Base-by-base conservation (phyloP, 2,113 vertebrate species). In the Laterallus jamaicensis region DNA sequence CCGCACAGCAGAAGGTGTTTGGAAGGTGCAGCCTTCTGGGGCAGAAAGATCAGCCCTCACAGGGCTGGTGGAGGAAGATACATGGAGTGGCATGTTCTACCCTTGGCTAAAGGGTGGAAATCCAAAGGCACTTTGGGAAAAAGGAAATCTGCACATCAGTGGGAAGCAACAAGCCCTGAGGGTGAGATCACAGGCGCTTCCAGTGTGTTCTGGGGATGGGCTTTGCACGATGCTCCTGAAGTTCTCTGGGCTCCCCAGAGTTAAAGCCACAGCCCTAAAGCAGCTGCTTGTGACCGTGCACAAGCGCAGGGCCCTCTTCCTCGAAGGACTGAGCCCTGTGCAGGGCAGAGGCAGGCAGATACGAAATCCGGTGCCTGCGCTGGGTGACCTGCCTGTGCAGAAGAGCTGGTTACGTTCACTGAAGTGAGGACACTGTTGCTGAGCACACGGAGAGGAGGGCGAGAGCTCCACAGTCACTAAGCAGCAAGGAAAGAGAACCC, bases 21-120 rank as follows among this genome's bases (percentile, higher is more conserved):
- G 16, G 5, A 42, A 49, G 47, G 28, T 21, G 32, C 56, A 66
- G 25, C 42, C 15, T 44, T 44, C 42, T 44, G 42, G 42, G 42
- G 42, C 42, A 16, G 15, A 44, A 44, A 16, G 42, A 44, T 17
- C 42, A 44, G 9, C 31, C 28, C 19, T 15, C 11, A 4, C 0
- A 9, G 64, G 39, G 44, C 56, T 1, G 13, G 79, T 1, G 1
- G 44, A 1, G 7, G 8, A 37, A 15, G 42, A 9, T 0, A 6
- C 64, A 50, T 3, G 29, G 31, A 15, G 20, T 3, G 8, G 21
- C 15, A 5, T 13, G 1, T 25, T 7, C 54, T 10, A 3, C 8
- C 62, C 17, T 13, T 4, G 5, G 32, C 19, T 54, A 14, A 63
- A 69, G 32, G 60, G 25, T 22, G 8, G 39, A 29, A 59, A 49